Percentiles rank a stretch among this genome's conserved stretches.
Evolutionary conservation across 2,113 vertebrate genomes (phyloP).

Genomic region (Fukomys damarensis): DNA sequence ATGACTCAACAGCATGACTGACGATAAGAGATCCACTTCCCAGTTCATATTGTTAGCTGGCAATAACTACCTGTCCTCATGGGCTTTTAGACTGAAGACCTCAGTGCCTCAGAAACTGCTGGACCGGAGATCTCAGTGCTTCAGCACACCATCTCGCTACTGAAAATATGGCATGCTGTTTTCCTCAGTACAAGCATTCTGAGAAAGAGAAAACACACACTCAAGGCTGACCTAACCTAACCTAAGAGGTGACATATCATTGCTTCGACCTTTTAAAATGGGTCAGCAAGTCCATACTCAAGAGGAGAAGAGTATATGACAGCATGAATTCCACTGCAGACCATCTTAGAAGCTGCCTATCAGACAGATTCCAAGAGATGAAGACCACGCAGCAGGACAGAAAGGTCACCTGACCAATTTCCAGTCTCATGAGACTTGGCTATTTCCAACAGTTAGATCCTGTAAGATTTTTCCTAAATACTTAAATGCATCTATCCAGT

Average conservation of each 20-base stretch:
- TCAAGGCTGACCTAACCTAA: background rate
- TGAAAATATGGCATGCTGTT: background rate
- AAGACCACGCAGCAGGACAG: background rate
- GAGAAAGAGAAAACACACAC: background rate
- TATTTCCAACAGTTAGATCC: background rate
- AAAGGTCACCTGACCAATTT: background rate
- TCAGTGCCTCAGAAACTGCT: background rate
- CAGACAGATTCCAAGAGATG: background rate
- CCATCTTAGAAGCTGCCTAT: background rate
- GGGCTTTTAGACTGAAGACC: background rate
- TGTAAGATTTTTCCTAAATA: constrained; percentile 44
- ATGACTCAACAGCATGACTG: background rate
- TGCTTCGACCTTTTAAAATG: background rate
- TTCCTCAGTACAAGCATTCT: background rate
- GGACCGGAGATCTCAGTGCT: background rate
- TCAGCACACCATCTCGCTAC: background rate
- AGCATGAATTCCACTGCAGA: background rate
- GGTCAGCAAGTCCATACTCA: background rate
- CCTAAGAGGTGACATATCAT: background rate
- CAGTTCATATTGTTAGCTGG: background rate
- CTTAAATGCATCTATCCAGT: background rate
- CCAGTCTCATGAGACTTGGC: background rate
- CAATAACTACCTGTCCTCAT: background rate
- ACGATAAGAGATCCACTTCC: background rate
- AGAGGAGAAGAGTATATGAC: background rate